These are phyloP conservation scores for Gasterosteus aculeatus DNA, from an alignment of 2,113 vertebrate species.

Conservation along the genomic window DNA sequence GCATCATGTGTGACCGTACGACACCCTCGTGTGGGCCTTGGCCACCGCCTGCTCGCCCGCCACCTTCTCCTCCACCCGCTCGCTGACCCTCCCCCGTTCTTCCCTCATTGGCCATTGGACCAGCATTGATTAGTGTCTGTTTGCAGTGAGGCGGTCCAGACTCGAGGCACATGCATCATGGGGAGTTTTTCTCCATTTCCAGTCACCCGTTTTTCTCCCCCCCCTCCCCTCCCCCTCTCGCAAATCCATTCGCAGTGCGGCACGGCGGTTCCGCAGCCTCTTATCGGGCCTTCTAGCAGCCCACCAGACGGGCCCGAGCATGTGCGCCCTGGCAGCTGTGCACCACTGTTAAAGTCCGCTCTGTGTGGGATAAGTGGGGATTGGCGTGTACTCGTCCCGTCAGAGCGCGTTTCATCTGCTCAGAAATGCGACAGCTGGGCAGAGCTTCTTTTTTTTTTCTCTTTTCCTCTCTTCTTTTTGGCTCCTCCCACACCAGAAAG, in stretches of 20 bases:
- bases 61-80: constrained; percentile 20
- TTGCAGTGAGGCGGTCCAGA: constrained; percentile 64
- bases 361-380: constrained; percentile 66
- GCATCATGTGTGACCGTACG: constrained; percentile 43
- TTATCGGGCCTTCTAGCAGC: constrained; percentile 65
- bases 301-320: constrained; percentile 61
- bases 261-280: constrained; percentile 42
- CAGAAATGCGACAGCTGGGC: constrained; percentile 75
- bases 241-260: constrained; percentile 52
- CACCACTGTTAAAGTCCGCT: constrained; percentile 65
- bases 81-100: constrained; percentile 46
- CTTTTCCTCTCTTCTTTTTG: background rate
- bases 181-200: constrained; percentile 22
- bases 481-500: constrained; percentile 46
- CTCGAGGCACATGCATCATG: constrained; percentile 38
- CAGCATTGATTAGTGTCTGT: constrained; percentile 67
- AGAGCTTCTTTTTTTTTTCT: constrained; percentile 47
- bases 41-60: constrained; percentile 36
- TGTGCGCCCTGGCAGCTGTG: constrained; percentile 67
- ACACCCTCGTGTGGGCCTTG: constrained; percentile 43
- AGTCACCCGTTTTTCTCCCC: background rate
- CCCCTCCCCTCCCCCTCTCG: constrained; percentile 20
- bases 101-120: constrained; percentile 60
- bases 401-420: constrained; percentile 74
- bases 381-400: constrained; percentile 69